These are phyloP conservation scores for Pseudonaja textilis DNA, from an alignment of 2,113 vertebrate species.

Conservation along the genomic window DNA sequence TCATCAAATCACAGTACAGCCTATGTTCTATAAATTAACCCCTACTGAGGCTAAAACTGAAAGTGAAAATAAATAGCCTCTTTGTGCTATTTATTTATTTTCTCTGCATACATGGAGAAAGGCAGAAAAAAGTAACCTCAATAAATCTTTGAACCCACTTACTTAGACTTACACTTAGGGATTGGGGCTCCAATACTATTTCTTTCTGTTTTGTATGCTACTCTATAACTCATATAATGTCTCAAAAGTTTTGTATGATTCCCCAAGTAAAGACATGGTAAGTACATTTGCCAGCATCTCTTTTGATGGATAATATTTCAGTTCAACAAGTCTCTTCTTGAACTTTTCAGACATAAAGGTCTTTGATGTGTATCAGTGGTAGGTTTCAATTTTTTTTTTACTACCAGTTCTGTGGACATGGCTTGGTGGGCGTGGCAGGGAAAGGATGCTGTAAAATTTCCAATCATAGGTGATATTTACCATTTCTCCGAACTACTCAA, in stretches of 20 bases:
- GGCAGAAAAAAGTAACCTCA: not conserved
- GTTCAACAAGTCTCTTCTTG: not conserved
- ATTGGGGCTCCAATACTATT: not conserved
- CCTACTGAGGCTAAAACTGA: not conserved
- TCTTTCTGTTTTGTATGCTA: not conserved
- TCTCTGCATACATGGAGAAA: not conserved
- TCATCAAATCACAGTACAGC: not conserved
- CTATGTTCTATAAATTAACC: not conserved
- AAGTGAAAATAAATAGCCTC: not conserved
- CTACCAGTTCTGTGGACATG: no score
- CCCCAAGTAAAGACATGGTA: not conserved
- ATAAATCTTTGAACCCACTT: not conserved
- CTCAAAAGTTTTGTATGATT: not conserved
- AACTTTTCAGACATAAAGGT: not conserved
- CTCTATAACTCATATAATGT: not conserved
- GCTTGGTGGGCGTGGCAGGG: no score
- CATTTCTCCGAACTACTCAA: no score
- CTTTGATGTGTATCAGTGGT: not conserved
- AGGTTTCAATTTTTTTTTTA: no score
- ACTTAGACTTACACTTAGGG: not conserved
- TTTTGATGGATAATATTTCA: not conserved
- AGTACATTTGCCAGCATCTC: not conserved
- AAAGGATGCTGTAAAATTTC: no score
- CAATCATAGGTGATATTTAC: no score
- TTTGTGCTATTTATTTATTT: not conserved